phyloP scores from a whole-genome alignment of 2,888 invertebrate species.

The Tortrix viridana region DNA sequence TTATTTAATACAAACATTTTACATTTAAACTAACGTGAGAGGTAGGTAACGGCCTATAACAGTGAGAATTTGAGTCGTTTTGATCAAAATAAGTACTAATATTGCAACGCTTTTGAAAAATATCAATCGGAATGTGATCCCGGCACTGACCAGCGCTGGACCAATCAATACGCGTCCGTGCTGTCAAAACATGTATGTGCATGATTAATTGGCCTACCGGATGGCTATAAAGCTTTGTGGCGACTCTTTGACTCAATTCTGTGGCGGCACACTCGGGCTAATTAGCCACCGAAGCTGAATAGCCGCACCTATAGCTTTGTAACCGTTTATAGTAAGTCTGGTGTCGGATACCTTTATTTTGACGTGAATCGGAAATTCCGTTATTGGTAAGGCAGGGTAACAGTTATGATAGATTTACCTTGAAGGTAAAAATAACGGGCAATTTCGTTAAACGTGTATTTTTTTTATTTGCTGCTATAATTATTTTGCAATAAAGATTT shows the following conservation, averaged over 20 bases:
- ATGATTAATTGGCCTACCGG: slow-evolving; percentile 43
- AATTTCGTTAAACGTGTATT: too few relatives aligned
- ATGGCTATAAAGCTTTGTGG: slow-evolving; percentile 52
- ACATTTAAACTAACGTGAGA: too few relatives aligned
- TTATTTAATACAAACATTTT: too few relatives aligned
- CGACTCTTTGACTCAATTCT: slow-evolving; percentile 46
- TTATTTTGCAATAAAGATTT: too few relatives aligned
- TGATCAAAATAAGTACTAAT: too few relatives aligned
- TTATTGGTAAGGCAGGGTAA: neutral
- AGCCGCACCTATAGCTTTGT: slow-evolving; percentile 43
- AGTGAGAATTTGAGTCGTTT: too few relatives aligned
- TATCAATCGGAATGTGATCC: too few relatives aligned
- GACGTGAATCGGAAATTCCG: neutral
- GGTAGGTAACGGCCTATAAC: too few relatives aligned
- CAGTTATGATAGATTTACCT: neutral
- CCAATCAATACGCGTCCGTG: too few relatives aligned
- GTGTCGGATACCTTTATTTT: neutral
- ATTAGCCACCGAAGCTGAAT: slow-evolving; percentile 53
- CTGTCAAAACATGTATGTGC: neutral
- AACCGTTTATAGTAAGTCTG: neutral
- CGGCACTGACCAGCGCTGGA: too few relatives aligned
- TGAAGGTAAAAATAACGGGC: neutral
- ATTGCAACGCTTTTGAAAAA: too few relatives aligned
- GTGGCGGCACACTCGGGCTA: slow-evolving; percentile 48
- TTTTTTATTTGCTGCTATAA: too few relatives aligned